Base-by-base conservation (phyloP, 2,113 vertebrate species). In the Rousettus leschenaultii region DNA sequence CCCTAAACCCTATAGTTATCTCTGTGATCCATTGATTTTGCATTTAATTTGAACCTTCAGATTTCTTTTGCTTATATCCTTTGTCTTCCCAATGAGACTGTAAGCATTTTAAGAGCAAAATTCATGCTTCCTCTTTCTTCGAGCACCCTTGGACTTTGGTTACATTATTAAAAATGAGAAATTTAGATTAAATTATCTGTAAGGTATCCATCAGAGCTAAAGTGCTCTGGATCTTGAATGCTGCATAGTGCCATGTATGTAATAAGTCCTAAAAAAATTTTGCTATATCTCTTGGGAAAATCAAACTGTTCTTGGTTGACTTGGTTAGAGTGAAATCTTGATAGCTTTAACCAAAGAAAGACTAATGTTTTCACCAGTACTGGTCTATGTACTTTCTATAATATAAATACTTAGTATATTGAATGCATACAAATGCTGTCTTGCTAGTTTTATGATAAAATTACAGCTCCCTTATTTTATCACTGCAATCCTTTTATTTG, bases 371-470 rank as follows among this genome's bases (percentile, higher is more conserved):
- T 86, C 33, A 38, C 16, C 43, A 87, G 2, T 51, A 53, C 90
- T 28, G 74, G 5, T 48, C 22, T 30, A 51, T 92, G 28, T 48
- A 33, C 13, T 71, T 87, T 66, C 8, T 73, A 12, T 92, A 59
- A 28, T 40, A 83, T 66, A 87, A 78, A 26, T 35, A 30, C 9
- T 0, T 95, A 61, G 7, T 74, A 4, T 63, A 19, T 63, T 86
- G 28, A 92, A 88, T 94, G 12, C 4, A 74, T 61, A 51, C 22
- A 83, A 86, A 35, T 93, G n/a, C 21, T 71, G 5, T 89, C 33
- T 95, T 92, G 6, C n/a, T 86, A 63, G 14, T 65, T 82, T 95
- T 86, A 79, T 63, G 16, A 74, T 73, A 79, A 74, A 82, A 45
- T 57, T 57, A 21, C 63, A 82, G 33, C 55, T 84, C 21, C 70